Base-by-base conservation (phyloP, 2,888 invertebrate genomes). In the Drosophila villosipedis region DNA sequence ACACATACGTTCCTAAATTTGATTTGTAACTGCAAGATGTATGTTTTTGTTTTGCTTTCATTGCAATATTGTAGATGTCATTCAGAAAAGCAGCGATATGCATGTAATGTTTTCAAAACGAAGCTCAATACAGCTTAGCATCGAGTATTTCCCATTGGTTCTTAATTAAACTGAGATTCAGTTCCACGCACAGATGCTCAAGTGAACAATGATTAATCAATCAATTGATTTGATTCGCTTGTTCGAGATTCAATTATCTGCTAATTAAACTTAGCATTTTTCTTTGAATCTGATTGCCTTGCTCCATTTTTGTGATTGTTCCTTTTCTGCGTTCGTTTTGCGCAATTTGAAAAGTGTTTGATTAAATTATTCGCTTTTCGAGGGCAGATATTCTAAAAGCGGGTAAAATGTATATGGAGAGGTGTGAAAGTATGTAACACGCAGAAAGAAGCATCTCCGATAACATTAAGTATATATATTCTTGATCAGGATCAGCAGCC, bases 331-430 rank as follows among this genome's bases (percentile, higher is more conserved):
- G 7, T 58, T 47, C 30, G 16, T 39, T 54, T 19, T 37, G 14
- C 22, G 54, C 58, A 63, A 76, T 64, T 73, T 78, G 71, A 82
- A 80, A 84, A 68, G 80, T 80, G 80, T 84, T 87, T 60, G 80
- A 83, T 84, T 84, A 80, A 83, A 82, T 74, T 64, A 52, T 58
- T 58, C 68, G 76, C 84, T 76, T 78, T 76, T 84, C 68, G 73
- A 73, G 66, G 76, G 68, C 66, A 54, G 63, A 28, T 39, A 55
- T 31, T 57, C n/a, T 41, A 30, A 16, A 50, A 50, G 16, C 28
- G 0, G 28, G 5, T 16, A 19, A 50, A 19, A 22, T 22, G 5
- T 22, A 43, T 2, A 12, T 22, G 41, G 22, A 22, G 14, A 14
- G 7, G 2, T 47, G 14, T 14, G 7, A 47, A 22, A 7, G 22